Evolutionary conservation across 2,113 vertebrate genomes (phyloP).

Genomic region (Notarius quadriscutis): DNA sequence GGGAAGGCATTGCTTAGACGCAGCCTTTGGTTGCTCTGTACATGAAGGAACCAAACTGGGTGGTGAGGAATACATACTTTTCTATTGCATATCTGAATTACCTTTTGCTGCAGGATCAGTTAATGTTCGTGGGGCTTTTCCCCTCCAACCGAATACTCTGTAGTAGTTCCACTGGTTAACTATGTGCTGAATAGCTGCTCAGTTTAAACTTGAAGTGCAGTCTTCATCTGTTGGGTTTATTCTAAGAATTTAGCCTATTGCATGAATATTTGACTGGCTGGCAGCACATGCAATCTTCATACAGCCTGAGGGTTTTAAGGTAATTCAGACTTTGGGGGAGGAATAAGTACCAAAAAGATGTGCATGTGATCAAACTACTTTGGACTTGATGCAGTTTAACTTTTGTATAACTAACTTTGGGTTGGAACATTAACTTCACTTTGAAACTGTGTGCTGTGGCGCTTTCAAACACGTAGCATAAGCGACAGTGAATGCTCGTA

Average conservation of each 20-base stretch:
- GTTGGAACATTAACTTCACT: neutral
- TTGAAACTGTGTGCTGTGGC: neutral
- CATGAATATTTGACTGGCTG: neutral
- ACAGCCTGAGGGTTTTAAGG: neutral
- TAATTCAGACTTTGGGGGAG: neutral
- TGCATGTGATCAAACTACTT: neutral
- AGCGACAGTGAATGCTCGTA: neutral
- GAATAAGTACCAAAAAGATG: neutral
- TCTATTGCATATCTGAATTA: conserved; percentile 10
- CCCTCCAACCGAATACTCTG: neutral
- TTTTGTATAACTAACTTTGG: neutral
- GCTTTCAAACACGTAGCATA: neutral
- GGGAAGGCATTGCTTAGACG: conserved; percentile 3
- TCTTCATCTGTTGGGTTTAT: neutral
- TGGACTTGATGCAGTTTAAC: too few species aligned
- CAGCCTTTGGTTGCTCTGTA: neutral
- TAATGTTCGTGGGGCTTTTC: neutral
- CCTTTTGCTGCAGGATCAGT: neutral
- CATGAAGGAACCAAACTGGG: neutral
- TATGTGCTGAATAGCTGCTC: neutral
- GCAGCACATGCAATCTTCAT: neutral
- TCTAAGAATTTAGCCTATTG: neutral
- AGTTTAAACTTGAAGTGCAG: neutral
- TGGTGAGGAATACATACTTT: too few species aligned
- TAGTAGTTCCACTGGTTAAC: neutral